Evolutionary conservation across 2,113 vertebrate species (phyloP), one percentile per base, ranked within the genome.

Genomic region (Athene noctua): DNA sequence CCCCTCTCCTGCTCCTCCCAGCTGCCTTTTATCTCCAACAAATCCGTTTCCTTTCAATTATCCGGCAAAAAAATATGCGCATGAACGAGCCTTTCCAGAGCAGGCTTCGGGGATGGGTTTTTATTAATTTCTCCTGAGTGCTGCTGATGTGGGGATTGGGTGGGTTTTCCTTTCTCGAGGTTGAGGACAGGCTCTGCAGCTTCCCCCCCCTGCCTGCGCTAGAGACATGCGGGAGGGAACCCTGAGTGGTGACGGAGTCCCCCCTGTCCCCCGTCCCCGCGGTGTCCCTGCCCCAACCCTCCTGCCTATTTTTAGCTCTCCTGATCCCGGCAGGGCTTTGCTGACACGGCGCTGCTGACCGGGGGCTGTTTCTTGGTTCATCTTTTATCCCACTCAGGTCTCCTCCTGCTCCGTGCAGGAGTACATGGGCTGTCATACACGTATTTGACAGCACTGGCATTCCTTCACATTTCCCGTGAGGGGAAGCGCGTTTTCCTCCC

Each of bases 401-500:
- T 88, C 52, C 59, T 36, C 27, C 52, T 15, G 44, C 32, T 47
- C 57, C 1, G 5, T 1, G 36, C 44, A 18, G 63, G 38, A 58
- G 17, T 26, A 34, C 42, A 3, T n/a, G 17, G 57, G 46, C 81
- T 70, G 18, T 71, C 54, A 17, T 75, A 49, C 40, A 40, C 0
- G 5, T 10, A 2, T 22, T 32, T 55, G n/a, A 27, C 4, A 5
- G 30, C 4, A 2, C 8, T 4, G 29, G 13, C 32, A 47, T 74
- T 25, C 44, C 63, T 22, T 38, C 29, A 8, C 2, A 0, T 46
- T 57, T 18, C 38, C 29, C 11, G 3, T 1, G 11, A 13, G 16
- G 19, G 46, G 23, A 38, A 36, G 9, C 0, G 0, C 0, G 8
- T 54, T 77, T 72, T 34, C 68, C 42, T 66, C 23, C 61, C 0